These are phyloP conservation scores for Dreissena rostriformis DNA, from an alignment of 1,140 invertebrate genomes.

Conservation along the genomic window DNA sequence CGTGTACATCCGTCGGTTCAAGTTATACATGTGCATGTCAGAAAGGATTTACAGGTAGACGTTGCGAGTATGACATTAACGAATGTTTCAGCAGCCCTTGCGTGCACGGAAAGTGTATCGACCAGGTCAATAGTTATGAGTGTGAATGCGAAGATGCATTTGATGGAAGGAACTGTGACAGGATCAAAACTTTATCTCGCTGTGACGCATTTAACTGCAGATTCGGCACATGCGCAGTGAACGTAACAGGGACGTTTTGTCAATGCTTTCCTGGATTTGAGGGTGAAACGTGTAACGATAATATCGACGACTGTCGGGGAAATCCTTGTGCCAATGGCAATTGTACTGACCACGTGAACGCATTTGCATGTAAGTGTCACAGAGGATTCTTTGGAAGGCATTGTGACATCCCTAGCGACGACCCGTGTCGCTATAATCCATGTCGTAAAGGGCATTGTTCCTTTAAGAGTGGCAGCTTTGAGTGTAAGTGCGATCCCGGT, in stretches of 20 bases:
- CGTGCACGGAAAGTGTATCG: constrained; percentile 16
- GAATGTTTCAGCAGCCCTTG: constrained; percentile 37
- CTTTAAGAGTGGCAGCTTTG: constrained; percentile 1
- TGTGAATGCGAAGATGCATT: constrained; percentile 10
- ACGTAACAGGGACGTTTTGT: constrained; percentile 24
- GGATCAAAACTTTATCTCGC: not conserved
- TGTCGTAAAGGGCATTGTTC: constrained; percentile 31
- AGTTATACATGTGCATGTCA: constrained; percentile 26
- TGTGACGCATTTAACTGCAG: constrained; percentile 7
- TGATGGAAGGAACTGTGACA: constrained; percentile 12
- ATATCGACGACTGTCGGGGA: constrained; percentile 13
- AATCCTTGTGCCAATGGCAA: constrained; percentile 15
- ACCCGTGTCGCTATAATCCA: constrained; percentile 6
- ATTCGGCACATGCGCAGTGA: constrained; percentile 38
- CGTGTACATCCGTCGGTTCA: not conserved
- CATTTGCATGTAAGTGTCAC: constrained; percentile 10
- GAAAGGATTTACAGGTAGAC: constrained; percentile 8
- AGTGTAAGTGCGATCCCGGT: constrained; percentile 8
- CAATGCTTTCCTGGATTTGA: constrained; percentile 40
- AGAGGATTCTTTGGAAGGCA: constrained; percentile 16
- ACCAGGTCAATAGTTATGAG: constrained; percentile 5
- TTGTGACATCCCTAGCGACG: constrained; percentile 6
- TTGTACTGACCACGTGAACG: constrained; percentile 33
- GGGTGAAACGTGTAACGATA: constrained; percentile 11
- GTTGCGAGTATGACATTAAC: constrained; percentile 33